Evolutionary conservation across 2,113 vertebrate genomes (phyloP).

Genomic region (Oncorhynchus gorbuscha): DNA sequence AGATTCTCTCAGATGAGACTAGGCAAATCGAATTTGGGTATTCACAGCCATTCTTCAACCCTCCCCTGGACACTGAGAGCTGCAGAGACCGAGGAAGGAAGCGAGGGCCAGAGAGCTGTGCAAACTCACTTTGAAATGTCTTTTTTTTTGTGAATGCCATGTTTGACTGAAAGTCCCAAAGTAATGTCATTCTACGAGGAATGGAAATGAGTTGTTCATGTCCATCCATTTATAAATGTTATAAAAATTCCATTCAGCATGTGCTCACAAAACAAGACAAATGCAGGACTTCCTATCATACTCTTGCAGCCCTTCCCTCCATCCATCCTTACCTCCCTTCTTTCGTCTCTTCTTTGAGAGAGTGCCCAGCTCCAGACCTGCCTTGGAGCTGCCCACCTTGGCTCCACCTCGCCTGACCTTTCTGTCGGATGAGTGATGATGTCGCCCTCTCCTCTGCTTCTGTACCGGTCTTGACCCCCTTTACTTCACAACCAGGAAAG

Average conservation of each 20-base stretch:
- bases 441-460: background rate
- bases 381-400: background rate
- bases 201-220: background rate
- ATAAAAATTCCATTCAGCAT: background rate
- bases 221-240: background rate
- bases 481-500: constrained; percentile 2
- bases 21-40: constrained; percentile 41
- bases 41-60: background rate
- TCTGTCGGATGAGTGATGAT: background rate
- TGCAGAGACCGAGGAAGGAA: background rate
- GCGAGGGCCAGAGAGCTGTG: background rate
- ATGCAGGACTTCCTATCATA: background rate
- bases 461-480: background rate
- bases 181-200: background rate
- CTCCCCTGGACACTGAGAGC: background rate
- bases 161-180: too few relatives aligned
- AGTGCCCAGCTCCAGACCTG: background rate
- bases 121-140: background rate
- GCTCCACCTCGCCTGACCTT: background rate
- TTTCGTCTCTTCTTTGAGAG: background rate
- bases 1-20: constrained; percentile 10
- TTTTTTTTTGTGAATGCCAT: too few relatives aligned
- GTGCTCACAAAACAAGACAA: background rate
- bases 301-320: background rate
- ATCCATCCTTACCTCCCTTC: background rate